A percentile compares a stretch with the other conserved stretches of the same genome.
phyloP scores from a whole-genome alignment of 2,113 vertebrate genomes.

The Gnathonemus echidnorhynchus region DNA sequence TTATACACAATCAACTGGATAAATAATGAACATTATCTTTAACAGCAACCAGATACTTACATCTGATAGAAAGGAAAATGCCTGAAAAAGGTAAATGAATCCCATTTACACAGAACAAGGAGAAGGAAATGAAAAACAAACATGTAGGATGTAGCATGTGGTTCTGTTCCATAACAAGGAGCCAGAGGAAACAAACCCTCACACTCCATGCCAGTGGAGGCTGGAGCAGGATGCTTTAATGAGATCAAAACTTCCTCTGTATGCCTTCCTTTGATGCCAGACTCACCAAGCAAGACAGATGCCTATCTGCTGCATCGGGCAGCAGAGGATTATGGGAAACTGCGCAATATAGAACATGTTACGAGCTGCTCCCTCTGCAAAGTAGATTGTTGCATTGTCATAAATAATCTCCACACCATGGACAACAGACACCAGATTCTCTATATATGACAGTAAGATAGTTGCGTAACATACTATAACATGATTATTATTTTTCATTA shows the following conservation, averaged over 20 bases:
- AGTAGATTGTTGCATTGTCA: background rate
- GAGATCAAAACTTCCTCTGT: background rate
- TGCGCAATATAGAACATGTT: background rate
- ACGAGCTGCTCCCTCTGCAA: background rate
- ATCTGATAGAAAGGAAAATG: slow-evolving; percentile 15
- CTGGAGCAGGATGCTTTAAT: background rate
- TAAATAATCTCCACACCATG: background rate
- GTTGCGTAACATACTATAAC: background rate
- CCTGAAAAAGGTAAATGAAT: background rate
- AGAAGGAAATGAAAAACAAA: slow-evolving; percentile 1
- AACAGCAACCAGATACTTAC: background rate
- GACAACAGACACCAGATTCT: background rate
- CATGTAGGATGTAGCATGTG: background rate
- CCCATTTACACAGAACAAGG: background rate
- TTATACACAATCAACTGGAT: background rate
- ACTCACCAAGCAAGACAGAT: background rate
- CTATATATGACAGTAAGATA: background rate
- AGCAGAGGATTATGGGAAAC: background rate
- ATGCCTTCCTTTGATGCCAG: background rate
- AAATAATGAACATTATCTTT: background rate
- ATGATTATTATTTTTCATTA: background rate
- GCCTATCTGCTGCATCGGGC: background rate
- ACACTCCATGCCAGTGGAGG: background rate
- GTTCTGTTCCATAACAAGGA: background rate
- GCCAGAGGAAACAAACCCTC: background rate